Conservation (phyloP, 2,888 invertebrate genomes). For the Zygaena filipendulae region DNA sequence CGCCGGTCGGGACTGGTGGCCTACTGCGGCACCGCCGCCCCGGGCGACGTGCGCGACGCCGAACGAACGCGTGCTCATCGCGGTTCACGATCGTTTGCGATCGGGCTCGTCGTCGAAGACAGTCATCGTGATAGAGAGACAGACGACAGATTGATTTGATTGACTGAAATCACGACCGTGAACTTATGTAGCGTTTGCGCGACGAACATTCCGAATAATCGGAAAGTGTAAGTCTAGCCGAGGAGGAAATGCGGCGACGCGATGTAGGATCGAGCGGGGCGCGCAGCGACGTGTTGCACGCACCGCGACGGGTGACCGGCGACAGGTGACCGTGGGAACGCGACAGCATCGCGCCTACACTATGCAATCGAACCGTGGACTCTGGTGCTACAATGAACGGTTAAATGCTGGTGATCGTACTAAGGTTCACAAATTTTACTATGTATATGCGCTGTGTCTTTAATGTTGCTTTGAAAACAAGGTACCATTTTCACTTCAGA, state of each 20-base stretch:
- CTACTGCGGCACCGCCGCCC: constrained; percentile 29
- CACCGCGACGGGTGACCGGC: constrained; percentile 19
- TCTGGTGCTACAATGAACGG: constrained; percentile 66
- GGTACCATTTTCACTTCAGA: constrained; percentile 84
- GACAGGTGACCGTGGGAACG: constrained; percentile 14
- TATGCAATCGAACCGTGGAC: constrained; percentile 59
- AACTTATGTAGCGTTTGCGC: too few relatives aligned
- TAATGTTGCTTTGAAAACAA: constrained; percentile 49
- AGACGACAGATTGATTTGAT: constrained; percentile 6
- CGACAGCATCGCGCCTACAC: constrained; percentile 30
- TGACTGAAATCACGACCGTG: not conserved
- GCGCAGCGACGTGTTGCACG: constrained; percentile 17
- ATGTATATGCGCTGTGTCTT: constrained; percentile 61
- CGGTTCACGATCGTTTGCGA: constrained; percentile 17
- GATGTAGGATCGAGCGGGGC: constrained; percentile 14
- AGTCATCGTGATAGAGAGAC: too few relatives aligned
- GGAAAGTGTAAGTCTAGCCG: too few relatives aligned
- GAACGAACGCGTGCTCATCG: constrained; percentile 15
- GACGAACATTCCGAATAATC: too few relatives aligned
- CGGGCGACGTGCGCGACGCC: constrained; percentile 28
- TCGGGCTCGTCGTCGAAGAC: constrained; percentile 7
- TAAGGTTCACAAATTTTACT: constrained; percentile 54
- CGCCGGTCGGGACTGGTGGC: constrained; percentile 29
- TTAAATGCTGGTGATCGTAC: constrained; percentile 60
- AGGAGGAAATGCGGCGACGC: constrained; percentile 14